phyloP scores from a whole-genome alignment of 2,797 vertebrate species.

The Peromyscus attwateri region DNA sequence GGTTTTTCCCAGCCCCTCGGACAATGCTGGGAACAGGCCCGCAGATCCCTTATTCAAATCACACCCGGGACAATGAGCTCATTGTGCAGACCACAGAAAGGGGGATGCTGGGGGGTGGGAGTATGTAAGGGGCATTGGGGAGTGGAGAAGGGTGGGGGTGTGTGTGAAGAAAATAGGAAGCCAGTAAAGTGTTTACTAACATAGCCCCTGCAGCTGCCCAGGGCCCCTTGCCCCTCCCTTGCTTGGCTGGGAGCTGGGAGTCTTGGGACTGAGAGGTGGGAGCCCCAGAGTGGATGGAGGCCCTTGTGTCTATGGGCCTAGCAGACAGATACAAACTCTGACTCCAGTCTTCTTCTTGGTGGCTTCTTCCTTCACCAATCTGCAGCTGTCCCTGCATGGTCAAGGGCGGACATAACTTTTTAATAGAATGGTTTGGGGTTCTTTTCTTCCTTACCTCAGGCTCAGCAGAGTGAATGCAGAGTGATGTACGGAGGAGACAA shows the following conservation, averaged over 20 bases:
- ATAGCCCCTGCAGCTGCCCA: constrained; percentile 94
- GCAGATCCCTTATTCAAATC: constrained; percentile 94
- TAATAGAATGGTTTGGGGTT: neutral
- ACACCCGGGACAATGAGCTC: constrained; percentile 94
- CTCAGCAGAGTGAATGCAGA: neutral
- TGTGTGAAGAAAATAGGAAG: constrained; percentile 93
- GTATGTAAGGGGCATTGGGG: constrained; percentile 81
- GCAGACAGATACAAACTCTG: neutral
- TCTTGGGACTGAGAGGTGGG: neutral
- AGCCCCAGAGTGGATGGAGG: neutral
- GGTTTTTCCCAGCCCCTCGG: constrained; percentile 89
- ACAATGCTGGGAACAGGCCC: constrained; percentile 94
- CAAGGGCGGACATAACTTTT: neutral
- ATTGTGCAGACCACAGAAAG: constrained; percentile 92
- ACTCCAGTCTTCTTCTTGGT: neutral
- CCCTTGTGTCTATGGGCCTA: neutral
- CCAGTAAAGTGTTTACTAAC: constrained; percentile 94
- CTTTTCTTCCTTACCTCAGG: constrained; percentile 26
- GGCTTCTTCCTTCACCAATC: neutral
- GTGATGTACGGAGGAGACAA: constrained; percentile 48
- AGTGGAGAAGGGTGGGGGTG: constrained; percentile 87
- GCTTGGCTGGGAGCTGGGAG: neutral
- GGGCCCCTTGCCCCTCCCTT: constrained; percentile 85
- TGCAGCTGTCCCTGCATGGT: neutral
- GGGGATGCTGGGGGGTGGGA: constrained; percentile 80